Conservation (phyloP, 2,797 vertebrate genomes). For the Hyperoplus lanceolatus region DNA sequence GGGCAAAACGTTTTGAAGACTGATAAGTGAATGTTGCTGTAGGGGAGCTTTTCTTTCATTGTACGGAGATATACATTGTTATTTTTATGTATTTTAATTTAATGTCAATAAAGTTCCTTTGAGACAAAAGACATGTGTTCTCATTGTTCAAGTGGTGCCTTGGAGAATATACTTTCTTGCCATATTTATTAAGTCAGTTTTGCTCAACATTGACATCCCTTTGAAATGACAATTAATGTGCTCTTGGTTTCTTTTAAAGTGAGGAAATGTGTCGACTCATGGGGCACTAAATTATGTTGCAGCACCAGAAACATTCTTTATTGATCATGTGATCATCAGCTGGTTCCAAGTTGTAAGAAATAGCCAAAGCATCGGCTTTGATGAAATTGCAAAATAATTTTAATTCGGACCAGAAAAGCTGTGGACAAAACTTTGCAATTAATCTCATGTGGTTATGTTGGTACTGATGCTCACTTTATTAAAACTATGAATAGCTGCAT, state of each 20-base stretch:
- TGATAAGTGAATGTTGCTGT: conserved; percentile 38
- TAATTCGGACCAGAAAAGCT: conserved; percentile 24
- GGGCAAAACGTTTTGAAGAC: conserved; percentile 26
- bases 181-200: background rate
- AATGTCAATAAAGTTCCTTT: conserved; percentile 73
- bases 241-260: background rate
- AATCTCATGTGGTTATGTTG: conserved; percentile 15
- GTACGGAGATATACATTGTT: conserved; percentile 63
- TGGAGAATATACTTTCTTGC: background rate
- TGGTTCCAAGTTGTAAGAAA: conserved; percentile 5
- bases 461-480: background rate
- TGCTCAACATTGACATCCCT: background rate
- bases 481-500: conserved; percentile 1
- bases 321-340: conserved; percentile 27
- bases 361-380: conserved; percentile 16
- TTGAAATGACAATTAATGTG: background rate
- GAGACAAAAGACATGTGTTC: conserved; percentile 24
- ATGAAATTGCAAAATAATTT: background rate
- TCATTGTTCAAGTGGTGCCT: conserved; percentile 22
- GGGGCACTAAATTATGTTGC: background rate
- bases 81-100: conserved; percentile 77
- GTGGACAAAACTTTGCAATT: background rate
- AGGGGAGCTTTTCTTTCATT: conserved; percentile 39
- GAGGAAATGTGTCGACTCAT: background rate
- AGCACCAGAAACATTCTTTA: conserved; percentile 30